Conservation (phyloP, 2,113 vertebrate species). For the Serilophus lunatus region DNA sequence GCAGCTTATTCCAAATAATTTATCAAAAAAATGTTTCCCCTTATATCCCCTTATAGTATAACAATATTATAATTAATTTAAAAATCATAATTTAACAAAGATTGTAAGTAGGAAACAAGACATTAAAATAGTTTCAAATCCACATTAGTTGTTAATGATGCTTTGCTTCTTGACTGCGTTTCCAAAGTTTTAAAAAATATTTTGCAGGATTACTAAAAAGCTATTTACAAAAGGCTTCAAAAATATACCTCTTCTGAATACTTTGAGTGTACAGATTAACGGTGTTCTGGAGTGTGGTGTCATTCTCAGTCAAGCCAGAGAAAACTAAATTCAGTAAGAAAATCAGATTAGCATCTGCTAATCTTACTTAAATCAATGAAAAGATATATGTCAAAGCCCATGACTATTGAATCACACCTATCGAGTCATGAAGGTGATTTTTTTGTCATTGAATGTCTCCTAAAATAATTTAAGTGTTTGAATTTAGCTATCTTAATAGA, state of each 20-base stretch:
- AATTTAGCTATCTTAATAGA: background rate
- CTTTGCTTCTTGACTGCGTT: background rate
- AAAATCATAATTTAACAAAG: background rate
- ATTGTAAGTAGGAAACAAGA: background rate
- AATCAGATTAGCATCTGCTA: background rate
- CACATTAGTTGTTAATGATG: background rate
- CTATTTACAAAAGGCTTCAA: background rate
- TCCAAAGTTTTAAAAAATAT: background rate
- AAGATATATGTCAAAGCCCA: background rate
- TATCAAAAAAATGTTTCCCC: background rate
- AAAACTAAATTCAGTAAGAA: background rate
- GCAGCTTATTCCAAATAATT: background rate
- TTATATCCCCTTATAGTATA: background rate
- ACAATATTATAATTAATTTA: background rate
- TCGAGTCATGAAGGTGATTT: background rate
- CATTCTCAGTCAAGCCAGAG: background rate
- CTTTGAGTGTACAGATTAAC: background rate
- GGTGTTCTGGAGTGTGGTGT: accelerated
- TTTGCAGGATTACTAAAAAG: background rate
- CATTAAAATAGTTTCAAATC: background rate
- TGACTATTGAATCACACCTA: background rate
- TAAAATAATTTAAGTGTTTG: background rate
- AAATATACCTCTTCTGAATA: background rate
- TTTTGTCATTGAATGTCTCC: background rate
- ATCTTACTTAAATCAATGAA: background rate